phyloP scores from a whole-genome alignment of 2,797 vertebrate species.

The Danio tinwini region DNA sequence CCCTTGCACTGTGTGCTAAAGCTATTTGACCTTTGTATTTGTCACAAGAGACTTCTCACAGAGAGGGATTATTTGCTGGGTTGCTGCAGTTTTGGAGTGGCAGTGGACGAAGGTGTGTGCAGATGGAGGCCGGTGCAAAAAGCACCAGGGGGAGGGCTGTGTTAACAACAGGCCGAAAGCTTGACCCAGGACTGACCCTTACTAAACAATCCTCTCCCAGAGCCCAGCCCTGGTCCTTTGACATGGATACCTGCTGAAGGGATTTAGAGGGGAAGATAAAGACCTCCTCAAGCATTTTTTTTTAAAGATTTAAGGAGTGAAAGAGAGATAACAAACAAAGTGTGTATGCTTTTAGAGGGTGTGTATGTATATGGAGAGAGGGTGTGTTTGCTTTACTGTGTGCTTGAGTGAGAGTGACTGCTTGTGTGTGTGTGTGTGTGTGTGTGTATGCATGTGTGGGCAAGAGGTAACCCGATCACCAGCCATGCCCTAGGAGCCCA shows the following conservation, averaged over 20 bases:
- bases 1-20: constrained; percentile 61
- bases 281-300: constrained; percentile 66
- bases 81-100: constrained; percentile 67
- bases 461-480: constrained; percentile 79
- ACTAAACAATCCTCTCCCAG: constrained; percentile 84
- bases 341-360: constrained; percentile 57
- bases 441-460: constrained; percentile 63
- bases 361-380: constrained; percentile 56
- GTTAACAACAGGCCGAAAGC: constrained; percentile 88
- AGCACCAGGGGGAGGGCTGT: constrained; percentile 67
- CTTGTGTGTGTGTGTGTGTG: constrained; percentile 54
- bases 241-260: constrained; percentile 92
- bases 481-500: constrained; percentile 63
- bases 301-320: constrained; percentile 68
- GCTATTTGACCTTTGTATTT: constrained; percentile 77
- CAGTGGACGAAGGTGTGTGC: constrained; percentile 67
- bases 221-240: constrained; percentile 80
- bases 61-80: constrained; percentile 70
- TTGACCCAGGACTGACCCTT: constrained; percentile 89
- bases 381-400: constrained; percentile 71
- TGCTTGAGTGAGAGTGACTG: constrained; percentile 65
- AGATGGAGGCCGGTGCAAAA: constrained; percentile 63
- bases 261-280: constrained; percentile 80
- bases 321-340: constrained; percentile 78
- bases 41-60: constrained; percentile 69